Percentiles rank a stretch among this genome's conserved stretches.
Conservation (phyloP, 2,797 vertebrate genomes). For the Podarcis siculus region DNA sequence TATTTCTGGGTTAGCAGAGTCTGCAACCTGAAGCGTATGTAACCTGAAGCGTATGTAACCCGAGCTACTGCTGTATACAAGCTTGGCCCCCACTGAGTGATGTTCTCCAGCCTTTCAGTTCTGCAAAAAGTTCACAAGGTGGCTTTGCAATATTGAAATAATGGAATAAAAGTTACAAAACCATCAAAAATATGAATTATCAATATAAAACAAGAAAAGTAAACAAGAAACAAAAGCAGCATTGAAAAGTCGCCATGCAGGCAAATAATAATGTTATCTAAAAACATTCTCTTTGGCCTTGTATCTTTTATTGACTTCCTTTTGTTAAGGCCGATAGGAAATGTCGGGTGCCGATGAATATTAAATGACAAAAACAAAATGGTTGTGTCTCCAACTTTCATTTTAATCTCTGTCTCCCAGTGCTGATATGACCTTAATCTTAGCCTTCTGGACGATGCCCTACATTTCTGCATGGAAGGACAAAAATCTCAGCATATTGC, state of each 20-base stretch:
- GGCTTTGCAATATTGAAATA: not conserved
- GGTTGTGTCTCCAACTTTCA: not conserved
- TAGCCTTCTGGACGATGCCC: constrained; percentile 25
- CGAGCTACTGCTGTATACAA: too few species aligned
- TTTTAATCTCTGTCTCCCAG: not conserved
- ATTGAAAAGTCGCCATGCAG: not conserved
- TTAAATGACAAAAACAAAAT: not conserved
- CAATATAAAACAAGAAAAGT: not conserved
- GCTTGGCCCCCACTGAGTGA: too few species aligned
- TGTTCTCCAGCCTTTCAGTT: not conserved
- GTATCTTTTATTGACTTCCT: not conserved
- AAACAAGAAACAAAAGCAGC: not conserved
- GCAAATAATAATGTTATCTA: constrained; percentile 8
- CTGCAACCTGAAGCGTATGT: too few species aligned
- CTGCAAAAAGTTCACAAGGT: not conserved
- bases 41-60: too few species aligned
- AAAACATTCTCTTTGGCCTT: constrained; percentile 14
- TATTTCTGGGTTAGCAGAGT: too few species aligned
- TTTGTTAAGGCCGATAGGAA: constrained; percentile 16
- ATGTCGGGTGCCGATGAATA: not conserved
- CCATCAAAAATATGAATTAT: not conserved
- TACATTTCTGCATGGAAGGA: constrained; percentile 14
- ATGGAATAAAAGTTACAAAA: not conserved
- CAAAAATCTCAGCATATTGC: not conserved
- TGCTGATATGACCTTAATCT: constrained; percentile 17